phyloP scores from a whole-genome alignment of 1,140 invertebrate species.

The Lasaia peninsularis region DNA sequence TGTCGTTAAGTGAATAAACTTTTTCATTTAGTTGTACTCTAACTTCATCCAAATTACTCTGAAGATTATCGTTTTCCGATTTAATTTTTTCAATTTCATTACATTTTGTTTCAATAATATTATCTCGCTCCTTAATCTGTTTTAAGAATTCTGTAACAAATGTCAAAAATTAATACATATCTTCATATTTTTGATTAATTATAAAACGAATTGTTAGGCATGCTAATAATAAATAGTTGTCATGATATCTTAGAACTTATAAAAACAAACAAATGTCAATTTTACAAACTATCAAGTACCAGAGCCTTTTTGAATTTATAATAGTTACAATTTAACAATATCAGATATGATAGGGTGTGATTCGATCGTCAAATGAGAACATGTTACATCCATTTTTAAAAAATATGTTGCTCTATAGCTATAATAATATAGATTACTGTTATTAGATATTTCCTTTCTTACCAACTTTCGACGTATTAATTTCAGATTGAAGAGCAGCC shows the following conservation, averaged over 20 bases:
- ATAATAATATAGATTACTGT: no score
- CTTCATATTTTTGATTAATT: not conserved
- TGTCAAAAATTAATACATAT: not conserved
- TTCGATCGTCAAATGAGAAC: no score
- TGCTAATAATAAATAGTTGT: no score
- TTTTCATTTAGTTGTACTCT: constrained; percentile 47
- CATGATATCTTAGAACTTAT: no score
- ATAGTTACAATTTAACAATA: no score
- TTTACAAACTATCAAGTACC: no score
- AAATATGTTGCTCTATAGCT: no score
- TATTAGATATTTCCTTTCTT: constrained; percentile 5
- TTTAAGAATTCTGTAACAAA: constrained; percentile 37
- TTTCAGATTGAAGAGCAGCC: constrained; percentile 26
- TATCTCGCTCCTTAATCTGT: constrained; percentile 29
- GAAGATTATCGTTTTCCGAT: constrained; percentile 40
- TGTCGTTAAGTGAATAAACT: constrained; percentile 51
- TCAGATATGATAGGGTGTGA: no score
- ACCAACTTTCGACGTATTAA: constrained; percentile 38
- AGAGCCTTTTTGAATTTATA: no score
- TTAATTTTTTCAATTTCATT: constrained; percentile 34
- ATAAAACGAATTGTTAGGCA: no score
- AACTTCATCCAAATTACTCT: constrained; percentile 39
- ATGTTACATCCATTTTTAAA: no score
- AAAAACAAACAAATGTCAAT: no score
- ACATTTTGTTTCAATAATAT: constrained; percentile 29